Conservation (phyloP, 2,797 vertebrate genomes). For the Geotrypetes seraphini region DNA sequence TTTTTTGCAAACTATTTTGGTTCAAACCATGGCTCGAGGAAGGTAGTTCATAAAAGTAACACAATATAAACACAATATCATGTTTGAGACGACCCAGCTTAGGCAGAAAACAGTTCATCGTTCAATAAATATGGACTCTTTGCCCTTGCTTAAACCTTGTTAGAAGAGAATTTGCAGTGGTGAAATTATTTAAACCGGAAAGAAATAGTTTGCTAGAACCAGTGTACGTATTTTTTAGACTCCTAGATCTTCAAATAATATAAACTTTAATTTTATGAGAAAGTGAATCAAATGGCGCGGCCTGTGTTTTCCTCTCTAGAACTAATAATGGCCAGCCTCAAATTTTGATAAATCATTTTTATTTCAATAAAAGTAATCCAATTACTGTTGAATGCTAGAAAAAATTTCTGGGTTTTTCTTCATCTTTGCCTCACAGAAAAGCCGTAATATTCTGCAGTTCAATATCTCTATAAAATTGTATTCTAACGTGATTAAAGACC, state of each 20-base stretch:
- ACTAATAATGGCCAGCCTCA: conserved; percentile 10
- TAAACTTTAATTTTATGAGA: conserved; percentile 8
- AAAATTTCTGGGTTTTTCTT: not conserved
- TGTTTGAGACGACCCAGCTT: too few species aligned
- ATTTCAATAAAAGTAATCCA: conserved; percentile 22
- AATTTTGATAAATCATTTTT: conserved; percentile 21
- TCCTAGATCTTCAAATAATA: conserved; percentile 4
- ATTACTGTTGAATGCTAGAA: conserved; percentile 5
- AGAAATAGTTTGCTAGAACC: not conserved
- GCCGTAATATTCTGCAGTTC: not conserved
- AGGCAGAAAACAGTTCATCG: too few species aligned
- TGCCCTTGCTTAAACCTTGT: too few species aligned
- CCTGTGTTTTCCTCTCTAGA: conserved; percentile 6
- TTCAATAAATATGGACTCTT: too few species aligned
- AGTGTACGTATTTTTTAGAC: not conserved
- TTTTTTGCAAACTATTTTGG: too few species aligned
- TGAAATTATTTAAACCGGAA: too few species aligned
- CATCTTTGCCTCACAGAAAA: conserved; percentile 4
- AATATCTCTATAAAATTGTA: conserved; percentile 8
- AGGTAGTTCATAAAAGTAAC: too few species aligned
- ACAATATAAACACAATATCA: too few species aligned
- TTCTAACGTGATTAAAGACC: conserved; percentile 14
- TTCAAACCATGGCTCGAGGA: too few species aligned
- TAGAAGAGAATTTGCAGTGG: too few species aligned
- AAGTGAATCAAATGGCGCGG: conserved; percentile 6